Base-by-base conservation (phyloP, 2,113 vertebrate genomes). In the Myodes glareolus region DNA sequence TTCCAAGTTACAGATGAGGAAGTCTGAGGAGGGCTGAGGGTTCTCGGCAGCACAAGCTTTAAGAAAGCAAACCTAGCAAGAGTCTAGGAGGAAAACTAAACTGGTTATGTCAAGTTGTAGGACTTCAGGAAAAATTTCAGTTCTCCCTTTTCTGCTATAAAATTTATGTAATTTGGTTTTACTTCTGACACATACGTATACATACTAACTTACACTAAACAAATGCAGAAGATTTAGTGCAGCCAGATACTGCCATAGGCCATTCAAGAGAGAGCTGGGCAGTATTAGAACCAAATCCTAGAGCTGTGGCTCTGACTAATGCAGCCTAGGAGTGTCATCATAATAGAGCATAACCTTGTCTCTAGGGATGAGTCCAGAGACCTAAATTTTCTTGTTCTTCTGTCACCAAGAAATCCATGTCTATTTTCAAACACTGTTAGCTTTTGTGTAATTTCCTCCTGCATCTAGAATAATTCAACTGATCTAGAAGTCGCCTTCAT, bases 81-180 rank as follows among this genome's bases (percentile, higher is more conserved):
- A 52, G 12, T 47, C 47, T 85, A 81, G 55, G 55, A 88, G 45
- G 82, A 12, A 90, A 84, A 93, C 84, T 88, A 80, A 92, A 27
- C 39, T 52, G 52, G 10, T 45, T 94, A 63, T 55, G 42, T 92
- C 73, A 88, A 42, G 12, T 42, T 78, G 55, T 61, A 90, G 65
- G 68, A 75, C 82, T 95, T 95, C 0, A 52, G 84, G 75, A 77
- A 12, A 96, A 65, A 92, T 65, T 25, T 80, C 0, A 75, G 10
- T 25, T 92, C 39, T 93, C 3, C 36, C 33, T 76, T 45, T 92
- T 36, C 39, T 90, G 70, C 88, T 25, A 42, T 84, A 52, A 73
- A 89, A 92, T 77, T 92, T 89, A 50, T 72, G 14, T 80, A 81
- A 81, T 36, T 72, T 92, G 50, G 63, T 89, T 97, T 11, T 90